Evolutionary conservation across 1,140 invertebrate species (phyloP), one percentile per base, ranked within the genome.

Genomic region (Maniola jurtina): DNA sequence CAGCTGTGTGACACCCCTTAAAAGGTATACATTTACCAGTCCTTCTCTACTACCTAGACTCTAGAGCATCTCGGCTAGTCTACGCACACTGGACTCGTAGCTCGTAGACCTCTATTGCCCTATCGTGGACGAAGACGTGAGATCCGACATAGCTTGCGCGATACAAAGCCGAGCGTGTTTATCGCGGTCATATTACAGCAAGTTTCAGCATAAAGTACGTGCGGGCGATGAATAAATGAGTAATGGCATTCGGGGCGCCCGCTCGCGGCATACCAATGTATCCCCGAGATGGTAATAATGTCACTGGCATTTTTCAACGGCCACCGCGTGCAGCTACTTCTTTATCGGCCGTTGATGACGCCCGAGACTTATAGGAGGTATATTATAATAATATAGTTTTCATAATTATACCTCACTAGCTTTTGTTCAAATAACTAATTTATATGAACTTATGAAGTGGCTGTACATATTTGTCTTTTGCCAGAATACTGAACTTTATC

Each of bases 221-320:
- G 79, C 76, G 76, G 68, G 68, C 79, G 79, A 86, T 88, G 86
- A 88, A 88, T 87, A 86, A 87, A 89, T 88, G 87, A 89, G 86
- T 86, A 88, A 89, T 88, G 76, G 77, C 83, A 77, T 81, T 80
- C 77, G 81, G 80, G 76, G 76, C 75, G 81, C 73, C 73, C 79
- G 82, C 79, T 72, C 61, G 75, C 79, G 80, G 86, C 81, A 89
- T 87, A 89, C 84, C 80, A 87, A 89, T 86, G 82, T 80, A 74
- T 81, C 75, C 71, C 57, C 63, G 73, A 66, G 83, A 79, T 79
- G 76, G 72, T 83, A 64, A 67, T 86, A 86, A 85, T 77, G 81
- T 73, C 77, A 75, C 79, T 76, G 77, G 76, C 81, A 86, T 88
- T 88, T 88, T 85, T 88, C 81, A 86, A 74, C 70, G 71, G 59